Base-by-base conservation (phyloP, 2,113 vertebrate species). In the Laticauda colubrina region DNA sequence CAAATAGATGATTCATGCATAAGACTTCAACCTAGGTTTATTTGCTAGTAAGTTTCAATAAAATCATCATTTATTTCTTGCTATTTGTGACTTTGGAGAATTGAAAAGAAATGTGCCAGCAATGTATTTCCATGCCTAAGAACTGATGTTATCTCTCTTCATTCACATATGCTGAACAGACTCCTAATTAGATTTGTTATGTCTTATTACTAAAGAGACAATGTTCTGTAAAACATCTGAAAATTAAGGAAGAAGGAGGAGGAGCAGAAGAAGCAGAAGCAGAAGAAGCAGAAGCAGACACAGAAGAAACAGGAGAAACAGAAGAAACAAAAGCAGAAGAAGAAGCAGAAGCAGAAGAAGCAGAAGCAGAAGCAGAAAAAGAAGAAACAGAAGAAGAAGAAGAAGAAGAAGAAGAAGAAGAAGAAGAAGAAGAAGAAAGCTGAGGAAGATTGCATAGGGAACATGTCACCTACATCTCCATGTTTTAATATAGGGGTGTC, bases 261-360 rank as follows among this genome's bases (percentile, higher is more conserved):
- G 51, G 51, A 53, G 51, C 1, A 51, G 45, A 0, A 6, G 45
- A 0, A 5, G 45, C 3, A 5, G 45, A 3, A 4, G 45, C 3
- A 4, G 3, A 3, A 4, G 45, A 3, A 4, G 45, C 3, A 4
- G 45, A 45, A 4, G 45, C n/a, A n/a, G n/a, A n/a, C n/a, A n/a
- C n/a, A n/a, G n/a, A n/a, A n/a, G n/a, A n/a, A n/a, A n/a, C n/a
- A 45, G 45, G 0, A 4, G 45, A 45, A 8, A 7, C 1, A 48
- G 45, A 3, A 48, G 5, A 5, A 48, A 5, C 5, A 48, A 5
- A 48, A 48, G 45, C 0, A 48, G 45, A 6, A n/a, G n/a, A n/a
- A 48, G 45, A 48, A 48, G 0, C 0, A 48, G 45, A 48, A 48
- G 45, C 5, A 48, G 0, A 3, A 48, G 0, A 48, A 48, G 48